Conservation (phyloP, 2,888 invertebrate genomes). For the Agrochola lychnidis region DNA sequence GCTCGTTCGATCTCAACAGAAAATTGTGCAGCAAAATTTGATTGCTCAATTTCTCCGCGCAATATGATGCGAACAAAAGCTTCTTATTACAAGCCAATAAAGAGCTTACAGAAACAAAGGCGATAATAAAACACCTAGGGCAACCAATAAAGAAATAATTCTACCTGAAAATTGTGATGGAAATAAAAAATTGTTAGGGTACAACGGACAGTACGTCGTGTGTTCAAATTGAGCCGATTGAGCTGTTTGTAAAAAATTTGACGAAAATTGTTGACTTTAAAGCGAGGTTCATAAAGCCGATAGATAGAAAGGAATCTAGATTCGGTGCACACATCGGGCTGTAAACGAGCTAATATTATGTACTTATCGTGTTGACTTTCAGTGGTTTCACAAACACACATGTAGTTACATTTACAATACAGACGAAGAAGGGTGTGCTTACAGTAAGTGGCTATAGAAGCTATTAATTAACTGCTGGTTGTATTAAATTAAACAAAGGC, state of each 20-base stretch:
- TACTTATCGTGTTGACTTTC: neutral
- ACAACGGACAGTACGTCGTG: neutral
- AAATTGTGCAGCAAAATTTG: constrained; percentile 38
- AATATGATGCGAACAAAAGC: constrained; percentile 12
- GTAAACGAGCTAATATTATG: constrained; percentile 9
- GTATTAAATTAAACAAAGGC: neutral
- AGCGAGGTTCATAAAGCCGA: neutral
- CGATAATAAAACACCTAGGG: constrained; percentile 11
- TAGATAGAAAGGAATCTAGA: constrained; percentile 6
- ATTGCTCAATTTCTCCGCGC: constrained; percentile 24
- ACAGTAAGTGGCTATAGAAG: too few relatives aligned
- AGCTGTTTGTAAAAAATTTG: constrained; percentile 23
- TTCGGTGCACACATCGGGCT: neutral
- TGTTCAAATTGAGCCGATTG: constrained; percentile 42
- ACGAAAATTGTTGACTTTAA: neutral
- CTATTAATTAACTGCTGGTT: neutral
- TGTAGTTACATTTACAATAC: neutral
- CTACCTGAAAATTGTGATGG: neutral
- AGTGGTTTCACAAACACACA: neutral
- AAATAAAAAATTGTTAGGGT: neutral
- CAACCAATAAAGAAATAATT: constrained; percentile 6
- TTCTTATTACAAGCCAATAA: constrained; percentile 18
- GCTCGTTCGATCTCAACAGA: constrained; percentile 13
- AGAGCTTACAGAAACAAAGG: constrained; percentile 14
- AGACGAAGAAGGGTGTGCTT: neutral